Percentiles rank a stretch among this genome's conserved stretches.
phyloP scores from a whole-genome alignment of 2,113 vertebrate species.

The Morphnarchus princeps region DNA sequence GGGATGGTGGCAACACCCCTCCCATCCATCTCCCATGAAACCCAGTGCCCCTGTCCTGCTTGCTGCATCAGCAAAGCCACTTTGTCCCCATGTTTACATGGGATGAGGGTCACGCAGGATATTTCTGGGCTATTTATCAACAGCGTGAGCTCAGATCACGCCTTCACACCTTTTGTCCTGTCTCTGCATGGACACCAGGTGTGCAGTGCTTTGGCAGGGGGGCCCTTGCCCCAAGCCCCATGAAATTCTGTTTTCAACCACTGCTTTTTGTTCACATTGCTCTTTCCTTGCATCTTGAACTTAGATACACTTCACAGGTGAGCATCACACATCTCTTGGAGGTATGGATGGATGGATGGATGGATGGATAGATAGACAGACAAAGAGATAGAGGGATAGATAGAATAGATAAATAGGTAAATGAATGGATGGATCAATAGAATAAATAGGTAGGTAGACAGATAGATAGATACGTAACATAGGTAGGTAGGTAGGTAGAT shows the following conservation, averaged over 20 bases:
- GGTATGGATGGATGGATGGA: background rate
- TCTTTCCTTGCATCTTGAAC: background rate
- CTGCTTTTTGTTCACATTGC: background rate
- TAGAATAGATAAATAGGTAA: background rate
- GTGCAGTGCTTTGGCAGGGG: no score
- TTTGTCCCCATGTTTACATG: background rate
- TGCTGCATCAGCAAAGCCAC: background rate
- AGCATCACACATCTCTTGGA: background rate
- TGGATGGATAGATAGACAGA: no score
- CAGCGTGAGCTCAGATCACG: background rate
- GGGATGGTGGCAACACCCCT: background rate
- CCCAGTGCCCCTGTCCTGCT: background rate
- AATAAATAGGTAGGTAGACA: background rate
- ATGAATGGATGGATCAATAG: background rate
- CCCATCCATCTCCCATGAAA: background rate
- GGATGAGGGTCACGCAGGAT: background rate
- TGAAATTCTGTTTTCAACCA: background rate
- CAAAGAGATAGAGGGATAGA: background rate
- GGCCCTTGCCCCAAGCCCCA: background rate
- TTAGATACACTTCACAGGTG: background rate
- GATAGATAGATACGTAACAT: background rate
- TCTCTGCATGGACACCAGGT: background rate
- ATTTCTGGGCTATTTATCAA: background rate
- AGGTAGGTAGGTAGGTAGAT: no score
- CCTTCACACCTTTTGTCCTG: background rate